Percentiles rank a stretch among this genome's conserved stretches.
phyloP scores from a whole-genome alignment of 2,888 invertebrate species.

The Thyatira batis region DNA sequence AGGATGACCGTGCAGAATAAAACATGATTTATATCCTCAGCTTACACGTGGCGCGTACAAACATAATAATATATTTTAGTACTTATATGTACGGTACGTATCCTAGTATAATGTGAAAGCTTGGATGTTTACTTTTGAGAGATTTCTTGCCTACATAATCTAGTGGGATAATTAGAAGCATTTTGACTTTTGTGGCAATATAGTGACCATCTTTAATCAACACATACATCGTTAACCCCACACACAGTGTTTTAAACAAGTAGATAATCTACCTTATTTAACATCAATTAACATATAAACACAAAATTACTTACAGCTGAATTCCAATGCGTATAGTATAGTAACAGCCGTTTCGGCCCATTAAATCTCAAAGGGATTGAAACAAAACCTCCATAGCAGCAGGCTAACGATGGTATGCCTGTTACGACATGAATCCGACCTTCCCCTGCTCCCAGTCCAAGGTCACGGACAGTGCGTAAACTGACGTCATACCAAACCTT shows the following conservation, averaged over 20 bases:
- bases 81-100: not conserved
- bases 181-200: too few relatives aligned
- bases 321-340: not conserved
- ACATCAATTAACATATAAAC: too few relatives aligned
- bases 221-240: too few relatives aligned
- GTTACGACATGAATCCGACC: conserved; percentile 27
- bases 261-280: too few relatives aligned
- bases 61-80: not conserved
- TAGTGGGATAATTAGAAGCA: too few relatives aligned
- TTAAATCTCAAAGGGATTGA: conserved; percentile 5
- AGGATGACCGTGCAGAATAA: not conserved
- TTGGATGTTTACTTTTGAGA: too few relatives aligned
- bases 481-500: conserved; percentile 39
- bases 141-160: too few relatives aligned
- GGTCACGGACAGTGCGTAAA: conserved; percentile 49
- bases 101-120: too few relatives aligned
- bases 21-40: not conserved
- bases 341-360: not conserved
- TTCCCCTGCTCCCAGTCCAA: conserved; percentile 26
- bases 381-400: not conserved
- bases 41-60: not conserved
- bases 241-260: too few relatives aligned
- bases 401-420: not conserved
- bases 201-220: too few relatives aligned
- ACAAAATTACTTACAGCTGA: not conserved